Conservation (phyloP, 2,113 vertebrate species). For the Alligator sinensis region DNA sequence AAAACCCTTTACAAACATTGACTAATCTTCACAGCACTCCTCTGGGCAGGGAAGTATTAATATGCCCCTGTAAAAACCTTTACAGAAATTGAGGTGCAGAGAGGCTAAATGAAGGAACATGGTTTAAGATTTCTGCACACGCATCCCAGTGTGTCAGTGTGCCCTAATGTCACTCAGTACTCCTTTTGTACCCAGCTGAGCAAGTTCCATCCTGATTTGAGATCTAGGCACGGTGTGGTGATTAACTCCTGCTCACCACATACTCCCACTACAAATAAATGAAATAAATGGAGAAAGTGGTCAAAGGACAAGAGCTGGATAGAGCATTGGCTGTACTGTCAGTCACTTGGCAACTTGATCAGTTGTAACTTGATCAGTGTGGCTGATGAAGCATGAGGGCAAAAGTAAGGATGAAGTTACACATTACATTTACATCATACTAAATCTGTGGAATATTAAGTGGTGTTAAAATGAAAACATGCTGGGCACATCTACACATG, state of each 20-base stretch:
- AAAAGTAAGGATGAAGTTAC: background rate
- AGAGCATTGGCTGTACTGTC: background rate
- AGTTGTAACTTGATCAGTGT: background rate
- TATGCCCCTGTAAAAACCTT: slow-evolving; percentile 24
- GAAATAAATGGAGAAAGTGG: background rate
- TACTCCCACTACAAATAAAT: background rate
- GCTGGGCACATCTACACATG: too few species aligned
- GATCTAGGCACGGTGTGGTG: background rate
- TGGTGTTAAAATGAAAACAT: too few species aligned
- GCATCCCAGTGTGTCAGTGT: background rate
- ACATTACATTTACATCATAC: too few species aligned
- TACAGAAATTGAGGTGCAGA: background rate
- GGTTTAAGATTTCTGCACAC: background rate
- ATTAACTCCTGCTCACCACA: background rate
- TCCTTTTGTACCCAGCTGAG: background rate
- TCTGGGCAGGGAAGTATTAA: background rate
- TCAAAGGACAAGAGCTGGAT: background rate
- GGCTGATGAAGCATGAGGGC: background rate
- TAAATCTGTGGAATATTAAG: too few species aligned
- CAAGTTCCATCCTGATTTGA: background rate
- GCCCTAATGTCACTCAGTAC: background rate
- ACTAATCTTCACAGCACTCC: slow-evolving; percentile 6
- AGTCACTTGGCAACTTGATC: too few species aligned
- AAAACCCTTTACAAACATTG: slow-evolving; percentile 5
- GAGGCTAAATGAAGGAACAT: background rate